A percentile compares a stretch with the other conserved stretches of the same genome.
phyloP scores from a whole-genome alignment of 2,113 vertebrate species.

The Nansenia antarctica region DNA sequence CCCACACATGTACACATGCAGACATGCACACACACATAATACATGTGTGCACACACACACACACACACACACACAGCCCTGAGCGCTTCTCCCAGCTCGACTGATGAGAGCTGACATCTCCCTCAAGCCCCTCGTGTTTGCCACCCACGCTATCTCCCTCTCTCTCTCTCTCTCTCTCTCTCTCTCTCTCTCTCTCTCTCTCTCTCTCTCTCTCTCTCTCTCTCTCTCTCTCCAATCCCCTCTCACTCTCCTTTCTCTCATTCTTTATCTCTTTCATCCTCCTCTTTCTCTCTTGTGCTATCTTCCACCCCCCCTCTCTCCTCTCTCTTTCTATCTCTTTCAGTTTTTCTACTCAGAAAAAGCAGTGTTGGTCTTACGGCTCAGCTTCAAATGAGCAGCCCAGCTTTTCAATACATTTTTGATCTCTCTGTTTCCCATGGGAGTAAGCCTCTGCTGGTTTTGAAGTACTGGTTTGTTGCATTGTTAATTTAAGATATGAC shows the following conservation, averaged over 20 bases:
- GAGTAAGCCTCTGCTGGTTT: neutral
- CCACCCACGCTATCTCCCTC: slow-evolving; percentile 29
- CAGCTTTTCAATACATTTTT: neutral
- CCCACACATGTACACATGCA: slow-evolving; percentile 1
- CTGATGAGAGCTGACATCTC: slow-evolving; percentile 44
- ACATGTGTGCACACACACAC: neutral
- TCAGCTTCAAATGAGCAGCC: neutral
- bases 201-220: neutral
- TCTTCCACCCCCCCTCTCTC: neutral
- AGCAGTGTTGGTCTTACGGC: neutral
- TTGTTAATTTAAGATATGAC: neutral
- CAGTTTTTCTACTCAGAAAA: neutral
- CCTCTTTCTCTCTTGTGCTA: neutral
- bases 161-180: slow-evolving; percentile 8
- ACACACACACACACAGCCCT: neutral
- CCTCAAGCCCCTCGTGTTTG: slow-evolving; percentile 28
- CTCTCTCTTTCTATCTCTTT: neutral
- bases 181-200: slow-evolving; percentile 1
- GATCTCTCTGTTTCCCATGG: neutral
- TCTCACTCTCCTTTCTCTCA: neutral
- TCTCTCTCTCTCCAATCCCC: neutral
- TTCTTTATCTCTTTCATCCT: neutral
- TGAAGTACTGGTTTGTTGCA: too few relatives aligned
- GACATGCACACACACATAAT: neutral
- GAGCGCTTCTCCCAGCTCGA: slow-evolving; percentile 17